Evolutionary conservation across 1,140 invertebrate species (phyloP).

Genomic region (Tetragnatha versicolor): DNA sequence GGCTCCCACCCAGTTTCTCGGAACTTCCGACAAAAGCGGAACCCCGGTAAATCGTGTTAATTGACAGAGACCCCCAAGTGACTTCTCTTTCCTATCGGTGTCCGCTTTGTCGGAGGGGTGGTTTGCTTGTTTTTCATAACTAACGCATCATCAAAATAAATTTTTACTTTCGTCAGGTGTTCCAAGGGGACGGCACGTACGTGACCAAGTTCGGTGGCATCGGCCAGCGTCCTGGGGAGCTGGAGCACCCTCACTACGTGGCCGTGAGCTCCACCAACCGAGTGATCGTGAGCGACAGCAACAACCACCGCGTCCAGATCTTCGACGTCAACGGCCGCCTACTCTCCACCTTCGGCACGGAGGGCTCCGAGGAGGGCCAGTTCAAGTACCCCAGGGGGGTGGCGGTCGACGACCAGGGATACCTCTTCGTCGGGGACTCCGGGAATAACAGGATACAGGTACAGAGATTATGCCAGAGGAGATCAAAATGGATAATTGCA

Average conservation of each 20-base stretch:
- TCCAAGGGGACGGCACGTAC: conserved; percentile 96
- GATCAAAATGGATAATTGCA: no score
- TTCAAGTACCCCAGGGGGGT: conserved; percentile 96
- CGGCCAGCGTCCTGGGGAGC: conserved; percentile 86
- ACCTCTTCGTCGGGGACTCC: conserved; percentile 95
- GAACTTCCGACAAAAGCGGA: no score
- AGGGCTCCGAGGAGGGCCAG: conserved; percentile 90
- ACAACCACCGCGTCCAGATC: conserved; percentile 91
- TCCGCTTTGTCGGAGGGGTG: no score
- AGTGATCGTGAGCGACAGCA: conserved; percentile 91
- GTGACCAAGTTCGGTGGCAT: conserved; percentile 93
- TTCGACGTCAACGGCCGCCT: conserved; percentile 93
- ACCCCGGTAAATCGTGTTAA: no score
- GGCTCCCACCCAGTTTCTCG: no score
- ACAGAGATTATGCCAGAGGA: no score
- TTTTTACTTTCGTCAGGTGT: conserved; percentile 74
- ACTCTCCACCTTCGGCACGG: conserved; percentile 83
- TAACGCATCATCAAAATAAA: neutral
- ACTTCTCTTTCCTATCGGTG: no score
- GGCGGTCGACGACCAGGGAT: conserved; percentile 95
- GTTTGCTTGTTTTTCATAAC: no score
- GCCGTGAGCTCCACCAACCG: conserved; percentile 92
- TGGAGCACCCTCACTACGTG: conserved; percentile 97
- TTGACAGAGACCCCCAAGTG: no score
- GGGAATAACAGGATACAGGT: conserved; percentile 89